Conservation (phyloP, 2,888 invertebrate species). For the Aproaerema taeniolella region DNA sequence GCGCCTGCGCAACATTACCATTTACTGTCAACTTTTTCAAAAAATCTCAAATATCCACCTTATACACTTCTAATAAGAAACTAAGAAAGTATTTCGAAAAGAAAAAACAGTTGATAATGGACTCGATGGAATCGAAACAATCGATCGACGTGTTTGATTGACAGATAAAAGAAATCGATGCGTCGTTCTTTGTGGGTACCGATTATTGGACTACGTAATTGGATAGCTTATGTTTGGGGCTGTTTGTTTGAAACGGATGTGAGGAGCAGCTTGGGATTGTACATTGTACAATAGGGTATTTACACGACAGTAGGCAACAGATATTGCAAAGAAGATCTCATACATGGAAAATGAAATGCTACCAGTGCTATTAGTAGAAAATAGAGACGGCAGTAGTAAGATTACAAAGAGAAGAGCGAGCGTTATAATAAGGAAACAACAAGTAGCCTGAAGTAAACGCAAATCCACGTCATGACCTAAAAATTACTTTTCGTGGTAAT, state of each 20-base stretch:
- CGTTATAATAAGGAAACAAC: too few species aligned
- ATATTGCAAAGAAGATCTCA: too few species aligned
- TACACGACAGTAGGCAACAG: too few species aligned
- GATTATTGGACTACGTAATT: slow-evolving; percentile 58
- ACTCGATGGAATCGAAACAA: slow-evolving; percentile 48
- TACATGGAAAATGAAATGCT: too few species aligned
- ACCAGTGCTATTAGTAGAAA: too few species aligned
- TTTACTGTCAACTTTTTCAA: background rate
- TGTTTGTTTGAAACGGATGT: background rate
- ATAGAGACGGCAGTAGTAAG: too few species aligned
- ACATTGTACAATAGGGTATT: too few species aligned
- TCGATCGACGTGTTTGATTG: slow-evolving; percentile 59
- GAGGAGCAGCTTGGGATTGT: background rate
- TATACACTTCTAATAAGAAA: background rate
- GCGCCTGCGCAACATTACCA: slow-evolving; percentile 21
- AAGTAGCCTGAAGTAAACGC: too few species aligned
- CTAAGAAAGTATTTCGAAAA: background rate
- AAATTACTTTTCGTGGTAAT: too few species aligned
- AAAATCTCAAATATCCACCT: slow-evolving; percentile 8
- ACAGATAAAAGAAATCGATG: slow-evolving; percentile 62
- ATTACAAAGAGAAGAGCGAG: too few species aligned
- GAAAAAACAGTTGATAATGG: slow-evolving; percentile 4
- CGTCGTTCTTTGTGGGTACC: slow-evolving; percentile 51
- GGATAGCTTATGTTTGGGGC: slow-evolving; percentile 32
- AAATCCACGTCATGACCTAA: too few species aligned